Base-by-base conservation (phyloP, 1,140 invertebrate genomes). In the Aphelenchoides fujianensis region DNA sequence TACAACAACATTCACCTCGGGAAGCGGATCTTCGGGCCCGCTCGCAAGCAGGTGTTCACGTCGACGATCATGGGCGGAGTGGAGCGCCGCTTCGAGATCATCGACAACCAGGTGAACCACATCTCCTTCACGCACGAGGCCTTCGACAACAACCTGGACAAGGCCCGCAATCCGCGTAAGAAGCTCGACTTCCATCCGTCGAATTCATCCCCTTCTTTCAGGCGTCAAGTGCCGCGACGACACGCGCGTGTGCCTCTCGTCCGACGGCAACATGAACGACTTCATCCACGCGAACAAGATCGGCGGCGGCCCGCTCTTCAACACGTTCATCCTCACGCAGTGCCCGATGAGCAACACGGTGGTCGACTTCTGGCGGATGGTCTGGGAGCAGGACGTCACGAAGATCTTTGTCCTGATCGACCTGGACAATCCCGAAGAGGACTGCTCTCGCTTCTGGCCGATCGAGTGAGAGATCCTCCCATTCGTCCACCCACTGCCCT, bases 321-420 rank as follows among this genome's bases (percentile, higher is more conserved):
- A 77, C 52, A 68, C 77, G 19, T 87, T 85, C 74, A 87, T 87
- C n/a, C 78, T 85, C 7, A 97, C 96, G 2, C 97, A 99, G 87
- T 95, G 94, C 7, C 96, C 97, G 0, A 86, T 98, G 16, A 89
- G 90, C 30, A 93, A 98, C 77, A 98, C 97, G 0, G 93, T 93
- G 0, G 94, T 97, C 78, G 96, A 99, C 84, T 95, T 99, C 80
- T 99, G 97, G 97, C 88, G 96, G 73, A 98, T 98, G 95, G 87
- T 99, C n/a, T 99, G 96, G 96, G 95, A 98, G 85, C 85, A 88
- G 69, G 78, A 84, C 67, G 81, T 84, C n/a, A 63, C 78, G 0
- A 82, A 85, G 37, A 84, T 88, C 68, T 85, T 88, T 31, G 88
- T 88, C 87, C 77, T 88, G 3, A 86, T 86, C 1, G 76, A 70